Evolutionary conservation across 2,113 vertebrate species (phyloP).

Genomic region (Polypterus bichir): DNA sequence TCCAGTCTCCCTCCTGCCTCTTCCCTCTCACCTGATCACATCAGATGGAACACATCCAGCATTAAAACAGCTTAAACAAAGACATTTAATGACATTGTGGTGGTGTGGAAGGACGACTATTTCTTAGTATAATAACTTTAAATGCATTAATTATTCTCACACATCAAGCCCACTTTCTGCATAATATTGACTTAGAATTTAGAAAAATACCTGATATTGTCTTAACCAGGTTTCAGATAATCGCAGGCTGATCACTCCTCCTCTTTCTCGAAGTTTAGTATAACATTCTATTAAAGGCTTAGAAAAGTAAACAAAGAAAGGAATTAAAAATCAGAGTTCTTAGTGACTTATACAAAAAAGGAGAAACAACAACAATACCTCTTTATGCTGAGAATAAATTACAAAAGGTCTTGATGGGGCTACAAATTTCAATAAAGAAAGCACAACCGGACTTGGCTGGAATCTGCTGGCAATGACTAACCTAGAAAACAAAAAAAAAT

Average conservation of each 20-base stretch:
- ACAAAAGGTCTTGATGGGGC: conserved; percentile 89
- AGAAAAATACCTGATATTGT: conserved; percentile 76
- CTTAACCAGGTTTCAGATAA: conserved; percentile 89
- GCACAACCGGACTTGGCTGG: conserved; percentile 67
- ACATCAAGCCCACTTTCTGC: no score
- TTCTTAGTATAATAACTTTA: no score
- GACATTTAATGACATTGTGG: no score
- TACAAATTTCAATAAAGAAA: conserved; percentile 72
- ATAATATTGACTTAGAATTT: no score
- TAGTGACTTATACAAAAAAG: neutral
- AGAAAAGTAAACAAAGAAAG: conserved; percentile 13
- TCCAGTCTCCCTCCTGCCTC: no score
- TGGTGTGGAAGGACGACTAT: no score
- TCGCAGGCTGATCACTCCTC: conserved; percentile 71
- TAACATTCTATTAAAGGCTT: conserved; percentile 89
- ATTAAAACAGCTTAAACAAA: no score
- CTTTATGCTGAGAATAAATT: conserved; percentile 87
- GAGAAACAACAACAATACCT: conserved; percentile 51
- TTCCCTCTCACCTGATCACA: no score
- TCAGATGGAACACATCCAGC: no score
- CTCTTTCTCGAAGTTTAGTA: conserved; percentile 78
- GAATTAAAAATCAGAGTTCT: neutral
- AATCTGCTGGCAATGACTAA: conserved; percentile 84
- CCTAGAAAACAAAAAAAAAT: conserved; percentile 46
- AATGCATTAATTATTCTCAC: no score